Evolutionary conservation across 2,888 invertebrate genomes (phyloP).

Genomic region (Saturnia pavonia): DNA sequence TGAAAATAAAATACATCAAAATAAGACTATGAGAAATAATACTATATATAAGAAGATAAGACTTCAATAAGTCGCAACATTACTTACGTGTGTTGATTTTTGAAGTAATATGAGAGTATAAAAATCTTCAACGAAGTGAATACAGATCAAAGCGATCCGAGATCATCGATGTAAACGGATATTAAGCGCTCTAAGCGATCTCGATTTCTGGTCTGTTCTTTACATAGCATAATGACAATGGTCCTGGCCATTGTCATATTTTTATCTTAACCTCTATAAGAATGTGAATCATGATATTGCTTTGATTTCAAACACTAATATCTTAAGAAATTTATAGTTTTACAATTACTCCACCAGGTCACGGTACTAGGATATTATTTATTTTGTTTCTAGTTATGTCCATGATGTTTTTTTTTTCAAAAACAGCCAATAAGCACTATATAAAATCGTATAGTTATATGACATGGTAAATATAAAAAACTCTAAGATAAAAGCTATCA

Average conservation of each 20-base stretch:
- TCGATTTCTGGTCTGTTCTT: conserved; percentile 23
- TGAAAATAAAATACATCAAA: no score
- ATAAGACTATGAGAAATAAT: no score
- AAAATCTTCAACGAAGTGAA: conserved; percentile 10
- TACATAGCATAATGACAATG: not conserved
- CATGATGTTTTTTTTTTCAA: no score
- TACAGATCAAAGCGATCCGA: conserved; percentile 26
- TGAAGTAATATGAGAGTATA: not conserved
- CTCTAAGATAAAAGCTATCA: no score
- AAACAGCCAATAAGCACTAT: no score
- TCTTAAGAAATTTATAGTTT: not conserved
- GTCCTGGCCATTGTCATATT: not conserved
- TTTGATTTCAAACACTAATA: not conserved
- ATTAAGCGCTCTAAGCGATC: conserved; percentile 28
- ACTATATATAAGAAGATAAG: no score
- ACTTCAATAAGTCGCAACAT: no score
- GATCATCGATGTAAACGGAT: conserved; percentile 27
- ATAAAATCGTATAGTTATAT: no score
- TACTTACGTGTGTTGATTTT: not conserved
- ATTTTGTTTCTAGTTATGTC: no score
- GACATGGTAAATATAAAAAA: no score
- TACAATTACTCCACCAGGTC: not conserved
- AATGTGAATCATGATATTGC: not conserved
- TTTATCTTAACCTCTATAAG: not conserved
- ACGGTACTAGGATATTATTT: no score